Evolutionary conservation across 2,888 invertebrate genomes (phyloP).

Genomic region (Alcis repandata): DNA sequence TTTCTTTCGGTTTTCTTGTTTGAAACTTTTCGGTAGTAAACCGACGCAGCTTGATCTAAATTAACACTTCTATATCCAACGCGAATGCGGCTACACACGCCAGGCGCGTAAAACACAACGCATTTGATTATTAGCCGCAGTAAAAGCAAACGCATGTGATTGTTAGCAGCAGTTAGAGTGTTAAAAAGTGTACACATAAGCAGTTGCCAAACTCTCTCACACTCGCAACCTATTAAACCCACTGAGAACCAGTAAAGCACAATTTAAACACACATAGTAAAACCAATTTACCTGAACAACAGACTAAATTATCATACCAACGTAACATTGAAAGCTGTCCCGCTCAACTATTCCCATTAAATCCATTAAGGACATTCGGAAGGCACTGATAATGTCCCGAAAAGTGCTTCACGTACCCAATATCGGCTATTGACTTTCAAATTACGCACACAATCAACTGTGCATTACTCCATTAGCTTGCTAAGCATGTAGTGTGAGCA

Average conservation of each 20-base stretch:
- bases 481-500: constrained; percentile 21
- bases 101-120: too few species aligned
- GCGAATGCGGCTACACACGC: too few species aligned
- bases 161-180: too few species aligned
- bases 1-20: too few species aligned
- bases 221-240: background rate
- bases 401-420: constrained; percentile 45
- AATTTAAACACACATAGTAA: constrained; percentile 10
- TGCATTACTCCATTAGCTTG: constrained; percentile 38
- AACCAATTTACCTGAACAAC: constrained; percentile 25
- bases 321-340: constrained; percentile 23
- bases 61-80: too few species aligned
- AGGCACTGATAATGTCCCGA: constrained; percentile 45
- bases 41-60: too few species aligned
- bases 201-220: background rate
- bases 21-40: too few species aligned
- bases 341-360: constrained; percentile 33
- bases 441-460: constrained; percentile 47
- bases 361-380: constrained; percentile 27
- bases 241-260: background rate
- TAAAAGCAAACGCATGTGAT: too few species aligned
- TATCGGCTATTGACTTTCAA: constrained; percentile 47
- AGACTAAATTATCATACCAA: constrained; percentile 12
- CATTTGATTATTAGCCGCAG: too few species aligned
- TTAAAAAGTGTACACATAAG: background rate